phyloP scores from a whole-genome alignment of 1,140 invertebrate genomes.

The Drosophila truncata region DNA sequence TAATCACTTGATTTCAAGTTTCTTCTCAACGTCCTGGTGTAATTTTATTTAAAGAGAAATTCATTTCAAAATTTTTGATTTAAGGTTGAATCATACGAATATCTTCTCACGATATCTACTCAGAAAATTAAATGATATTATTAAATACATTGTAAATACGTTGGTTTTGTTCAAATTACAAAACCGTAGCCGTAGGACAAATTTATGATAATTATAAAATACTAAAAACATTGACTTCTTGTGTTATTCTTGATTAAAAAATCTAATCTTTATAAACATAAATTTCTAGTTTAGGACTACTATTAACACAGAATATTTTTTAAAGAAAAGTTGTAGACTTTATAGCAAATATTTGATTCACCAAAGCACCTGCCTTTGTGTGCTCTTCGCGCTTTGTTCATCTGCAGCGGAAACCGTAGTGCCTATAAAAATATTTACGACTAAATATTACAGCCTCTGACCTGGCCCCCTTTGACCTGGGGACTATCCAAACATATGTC shows the following conservation, averaged over 20 bases:
- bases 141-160: not conserved
- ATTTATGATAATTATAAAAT: not conserved
- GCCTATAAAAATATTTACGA: constrained; percentile 85
- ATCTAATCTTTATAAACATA: not conserved
- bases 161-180: not conserved
- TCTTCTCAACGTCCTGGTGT: not conserved
- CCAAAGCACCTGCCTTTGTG: constrained; percentile 27
- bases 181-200: not conserved
- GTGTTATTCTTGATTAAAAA: not conserved
- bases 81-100: too few relatives aligned
- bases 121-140: not conserved
- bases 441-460: constrained; percentile 66
- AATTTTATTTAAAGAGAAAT: not conserved
- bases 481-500: constrained; percentile 72
- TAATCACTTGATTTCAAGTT: not conserved
- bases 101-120: too few relatives aligned
- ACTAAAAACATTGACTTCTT: not conserved
- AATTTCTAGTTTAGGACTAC: not conserved
- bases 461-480: constrained; percentile 38
- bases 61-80: not conserved
- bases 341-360: constrained; percentile 30
- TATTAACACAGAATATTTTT: not conserved
- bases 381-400: constrained; percentile 39
- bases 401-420: constrained; percentile 36
- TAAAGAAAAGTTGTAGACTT: not conserved